Percentiles rank a stretch among this genome's conserved stretches.
These are phyloP conservation scores for Chaenocephalus aceratus DNA, from an alignment of 2,113 vertebrate species.

Conservation along the genomic window DNA sequence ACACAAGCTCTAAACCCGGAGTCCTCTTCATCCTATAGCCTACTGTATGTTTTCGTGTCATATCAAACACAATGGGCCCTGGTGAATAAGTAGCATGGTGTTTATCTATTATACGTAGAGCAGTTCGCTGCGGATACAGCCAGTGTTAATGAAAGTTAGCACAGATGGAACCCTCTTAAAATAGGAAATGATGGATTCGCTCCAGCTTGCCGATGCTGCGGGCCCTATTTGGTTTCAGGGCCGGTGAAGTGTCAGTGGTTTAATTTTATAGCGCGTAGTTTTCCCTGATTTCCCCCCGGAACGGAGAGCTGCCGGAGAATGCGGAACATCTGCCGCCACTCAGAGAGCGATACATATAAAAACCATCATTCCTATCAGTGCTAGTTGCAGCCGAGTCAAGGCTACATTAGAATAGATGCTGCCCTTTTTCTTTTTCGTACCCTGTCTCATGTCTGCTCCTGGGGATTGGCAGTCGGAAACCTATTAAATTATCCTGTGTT, in stretches of 20 bases:
- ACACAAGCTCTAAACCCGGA: constrained; percentile 20
- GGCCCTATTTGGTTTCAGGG: constrained; percentile 82
- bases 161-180: constrained; percentile 81
- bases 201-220: constrained; percentile 78
- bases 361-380: constrained; percentile 77
- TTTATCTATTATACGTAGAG: constrained; percentile 66
- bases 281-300: constrained; percentile 85
- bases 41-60: constrained; percentile 39
- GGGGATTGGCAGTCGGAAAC: constrained; percentile 82
- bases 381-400: constrained; percentile 66
- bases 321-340: constrained; percentile 83
- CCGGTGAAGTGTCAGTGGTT: constrained; percentile 83
- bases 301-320: constrained; percentile 78
- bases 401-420: constrained; percentile 76
- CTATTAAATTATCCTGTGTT: constrained; percentile 82
- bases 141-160: constrained; percentile 77
- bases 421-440: neutral
- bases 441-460: constrained; percentile 72
- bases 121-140: constrained; percentile 65
- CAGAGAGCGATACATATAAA: constrained; percentile 76
- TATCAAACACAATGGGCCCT: constrained; percentile 58
- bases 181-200: constrained; percentile 80
- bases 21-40: constrained; percentile 22
- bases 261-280: constrained; percentile 86
- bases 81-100: constrained; percentile 46